These are phyloP conservation scores for Thamnophis elegans DNA, from an alignment of 2,797 vertebrate genomes.

Conservation along the genomic window DNA sequence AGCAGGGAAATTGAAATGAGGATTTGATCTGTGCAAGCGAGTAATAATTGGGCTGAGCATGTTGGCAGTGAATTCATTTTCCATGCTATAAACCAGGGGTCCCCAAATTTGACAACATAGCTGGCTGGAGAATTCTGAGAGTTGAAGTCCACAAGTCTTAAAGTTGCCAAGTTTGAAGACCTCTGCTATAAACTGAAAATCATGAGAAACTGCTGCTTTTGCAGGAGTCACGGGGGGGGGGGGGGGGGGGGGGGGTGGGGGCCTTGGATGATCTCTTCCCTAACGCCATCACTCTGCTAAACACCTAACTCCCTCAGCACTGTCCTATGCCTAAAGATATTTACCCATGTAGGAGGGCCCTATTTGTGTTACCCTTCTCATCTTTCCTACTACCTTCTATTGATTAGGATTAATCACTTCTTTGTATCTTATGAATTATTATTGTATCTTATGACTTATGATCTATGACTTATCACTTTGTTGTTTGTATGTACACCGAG, in stretches of 20 bases:
- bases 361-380: too few relatives aligned
- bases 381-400: too few relatives aligned
- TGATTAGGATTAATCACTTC: too few relatives aligned
- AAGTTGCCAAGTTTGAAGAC: too few relatives aligned
- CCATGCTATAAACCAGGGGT: not conserved
- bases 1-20: accelerated
- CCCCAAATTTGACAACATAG: too few relatives aligned
- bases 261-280: slow-evolving; percentile 54
- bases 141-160: too few relatives aligned
- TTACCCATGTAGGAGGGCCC: too few relatives aligned
- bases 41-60: not conserved
- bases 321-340: not conserved
- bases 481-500: not conserved
- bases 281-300: not conserved
- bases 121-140: too few relatives aligned
- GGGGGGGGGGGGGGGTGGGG: slow-evolving; percentile 47
- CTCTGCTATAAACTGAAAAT: not conserved
- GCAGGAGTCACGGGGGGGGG: slow-evolving; percentile 55
- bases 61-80: not conserved
- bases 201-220: not conserved
- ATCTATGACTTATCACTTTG: not conserved
- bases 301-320: not conserved
- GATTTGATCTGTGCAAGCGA: not conserved
- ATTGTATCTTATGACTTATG: not conserved
- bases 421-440: not conserved